Evolutionary conservation across 2,888 invertebrate species (phyloP).

Genomic region (Drosophila cyrtoloma): DNA sequence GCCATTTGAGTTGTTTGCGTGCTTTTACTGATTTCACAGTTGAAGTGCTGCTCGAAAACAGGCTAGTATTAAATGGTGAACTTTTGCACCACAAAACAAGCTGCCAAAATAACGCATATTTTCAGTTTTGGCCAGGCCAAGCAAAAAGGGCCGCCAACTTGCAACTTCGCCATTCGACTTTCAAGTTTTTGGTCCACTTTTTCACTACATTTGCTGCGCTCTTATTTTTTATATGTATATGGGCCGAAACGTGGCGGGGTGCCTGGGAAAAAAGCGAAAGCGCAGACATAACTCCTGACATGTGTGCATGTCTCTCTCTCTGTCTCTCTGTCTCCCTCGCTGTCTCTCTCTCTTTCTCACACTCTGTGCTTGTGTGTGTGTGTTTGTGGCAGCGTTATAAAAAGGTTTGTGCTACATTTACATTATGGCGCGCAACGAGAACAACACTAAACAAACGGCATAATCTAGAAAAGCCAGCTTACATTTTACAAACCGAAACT

Average conservation of each 20-base stretch:
- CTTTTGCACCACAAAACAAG: conserved; percentile 44
- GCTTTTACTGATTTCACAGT: conserved; percentile 76
- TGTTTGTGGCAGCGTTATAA: conserved; percentile 67
- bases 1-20: conserved; percentile 62
- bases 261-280: conserved; percentile 73
- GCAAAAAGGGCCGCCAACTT: conserved; percentile 46
- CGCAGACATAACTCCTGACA: conserved; percentile 74
- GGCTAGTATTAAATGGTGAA: conserved; percentile 72
- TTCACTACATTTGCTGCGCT: conserved; percentile 62
- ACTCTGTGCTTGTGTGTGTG: conserved; percentile 20
- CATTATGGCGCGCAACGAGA: conserved; percentile 74
- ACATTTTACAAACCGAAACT: conserved; percentile 19
- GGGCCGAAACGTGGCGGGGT: conserved; percentile 33
- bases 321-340: background rate
- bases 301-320: conserved; percentile 43
- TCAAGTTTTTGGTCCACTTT: conserved; percentile 76
- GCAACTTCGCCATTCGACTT: conserved; percentile 58
- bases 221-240: conserved; percentile 51
- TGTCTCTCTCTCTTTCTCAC: background rate
- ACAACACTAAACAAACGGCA: conserved; percentile 75
- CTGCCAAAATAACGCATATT: conserved; percentile 69
- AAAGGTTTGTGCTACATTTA: conserved; percentile 81
- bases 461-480: conserved; percentile 64
- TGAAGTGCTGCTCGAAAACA: conserved; percentile 75
- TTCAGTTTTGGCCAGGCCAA: conserved; percentile 56